phyloP scores from a whole-genome alignment of 2,888 invertebrate species.

The Ennomos erosarius region DNA sequence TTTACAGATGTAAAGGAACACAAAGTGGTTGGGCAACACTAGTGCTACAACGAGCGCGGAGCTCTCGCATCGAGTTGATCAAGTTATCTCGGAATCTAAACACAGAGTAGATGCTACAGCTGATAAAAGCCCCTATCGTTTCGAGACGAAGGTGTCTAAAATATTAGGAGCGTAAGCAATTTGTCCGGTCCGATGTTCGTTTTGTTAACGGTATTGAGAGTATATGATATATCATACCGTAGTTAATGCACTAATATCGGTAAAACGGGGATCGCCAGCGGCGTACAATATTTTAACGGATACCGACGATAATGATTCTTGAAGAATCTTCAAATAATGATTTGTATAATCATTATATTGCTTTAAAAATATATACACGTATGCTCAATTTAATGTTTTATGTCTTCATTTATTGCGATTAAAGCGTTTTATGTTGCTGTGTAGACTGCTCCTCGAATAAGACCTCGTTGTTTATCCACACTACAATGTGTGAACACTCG shows the following conservation, averaged over 20 bases:
- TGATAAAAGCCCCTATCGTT: conserved; percentile 71
- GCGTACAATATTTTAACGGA: conserved; percentile 48
- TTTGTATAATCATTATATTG: conserved; percentile 36
- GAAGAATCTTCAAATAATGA: conserved; percentile 37
- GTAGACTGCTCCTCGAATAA: conserved; percentile 10
- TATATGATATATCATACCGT: conserved; percentile 43
- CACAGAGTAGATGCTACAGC: conserved; percentile 70
- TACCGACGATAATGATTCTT: conserved; percentile 41
- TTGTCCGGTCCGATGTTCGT: conserved; percentile 80
- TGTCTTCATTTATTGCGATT: conserved; percentile 23
- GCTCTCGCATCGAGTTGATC: conserved; percentile 69
- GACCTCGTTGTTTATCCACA: conserved; percentile 27
- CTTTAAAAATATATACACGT: conserved; percentile 13
- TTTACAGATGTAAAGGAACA: conserved; percentile 48
- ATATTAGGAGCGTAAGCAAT: conserved; percentile 83
- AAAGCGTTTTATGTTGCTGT: conserved; percentile 3
- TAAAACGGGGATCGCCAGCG: conserved; percentile 49
- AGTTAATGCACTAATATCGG: conserved; percentile 53
- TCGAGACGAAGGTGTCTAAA: conserved; percentile 75
- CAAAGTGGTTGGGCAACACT: conserved; percentile 50
- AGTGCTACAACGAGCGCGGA: conserved; percentile 42
- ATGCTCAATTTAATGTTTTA: conserved; percentile 19
- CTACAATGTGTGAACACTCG: conserved; percentile 38
- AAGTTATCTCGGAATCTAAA: conserved; percentile 78
- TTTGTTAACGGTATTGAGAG: conserved; percentile 70